Conservation (phyloP, 2,797 vertebrate species). For the Schizopygopsis malacanthus region DNA sequence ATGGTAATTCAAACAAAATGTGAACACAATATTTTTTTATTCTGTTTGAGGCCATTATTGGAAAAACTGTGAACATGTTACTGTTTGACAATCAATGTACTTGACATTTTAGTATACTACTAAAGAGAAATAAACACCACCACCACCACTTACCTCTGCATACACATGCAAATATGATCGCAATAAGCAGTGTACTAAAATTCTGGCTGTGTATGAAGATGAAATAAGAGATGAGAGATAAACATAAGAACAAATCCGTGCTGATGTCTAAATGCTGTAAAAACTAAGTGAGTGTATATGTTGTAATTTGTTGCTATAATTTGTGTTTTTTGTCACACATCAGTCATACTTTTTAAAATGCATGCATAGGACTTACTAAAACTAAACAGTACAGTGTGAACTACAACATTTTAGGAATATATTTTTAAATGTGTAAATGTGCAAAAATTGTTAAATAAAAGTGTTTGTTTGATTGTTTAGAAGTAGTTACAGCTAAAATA, state of each 20-base stretch:
- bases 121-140: constrained; percentile 8
- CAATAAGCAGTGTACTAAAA: background rate
- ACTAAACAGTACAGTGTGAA: background rate
- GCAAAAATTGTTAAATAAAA: constrained; percentile 25
- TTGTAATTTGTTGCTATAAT: constrained; percentile 14
- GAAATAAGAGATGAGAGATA: constrained; percentile 7
- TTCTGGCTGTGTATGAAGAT: background rate
- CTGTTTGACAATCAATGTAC: constrained; percentile 42
- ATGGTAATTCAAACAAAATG: background rate
- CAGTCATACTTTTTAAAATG: background rate
- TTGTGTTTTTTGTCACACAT: background rate
- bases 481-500: background rate
- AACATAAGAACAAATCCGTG: background rate
- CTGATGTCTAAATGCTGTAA: constrained; percentile 21
- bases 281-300: background rate
- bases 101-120: background rate
- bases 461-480: constrained; percentile 3
- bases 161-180: background rate
- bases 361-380: constrained; percentile 14
- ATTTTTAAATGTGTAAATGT: constrained; percentile 25
- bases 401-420: constrained; percentile 8
- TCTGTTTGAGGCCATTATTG: background rate
- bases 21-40: background rate
- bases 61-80: constrained; percentile 21
- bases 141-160: background rate